A percentile compares a stretch with the other conserved stretches of the same genome.
phyloP scores from a whole-genome alignment of 2,888 invertebrate genomes.

The Dolichopus griseipennis region DNA sequence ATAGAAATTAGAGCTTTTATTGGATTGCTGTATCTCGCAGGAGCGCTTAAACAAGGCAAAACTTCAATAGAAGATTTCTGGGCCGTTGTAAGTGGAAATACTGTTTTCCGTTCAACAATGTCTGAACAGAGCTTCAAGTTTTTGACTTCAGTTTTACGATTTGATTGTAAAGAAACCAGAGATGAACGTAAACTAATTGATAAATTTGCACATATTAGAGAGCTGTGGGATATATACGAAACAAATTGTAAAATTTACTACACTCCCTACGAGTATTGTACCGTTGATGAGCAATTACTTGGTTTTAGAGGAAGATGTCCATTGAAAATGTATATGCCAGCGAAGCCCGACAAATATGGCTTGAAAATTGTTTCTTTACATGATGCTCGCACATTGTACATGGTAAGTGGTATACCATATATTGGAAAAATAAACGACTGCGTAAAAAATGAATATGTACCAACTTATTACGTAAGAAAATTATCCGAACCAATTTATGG shows the following conservation, averaged over 20 bases:
- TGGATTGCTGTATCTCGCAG: background rate
- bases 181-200: background rate
- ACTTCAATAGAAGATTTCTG: no score
- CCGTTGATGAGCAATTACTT: slow-evolving; percentile 16
- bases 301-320: slow-evolving; percentile 14
- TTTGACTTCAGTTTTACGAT: slow-evolving; percentile 9
- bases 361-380: slow-evolving; percentile 15
- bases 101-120: background rate
- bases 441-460: no score
- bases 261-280: slow-evolving; percentile 13
- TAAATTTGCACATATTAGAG: background rate
- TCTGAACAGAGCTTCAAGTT: no score
- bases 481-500: background rate
- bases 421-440: no score
- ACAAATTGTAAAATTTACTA: background rate
- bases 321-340: slow-evolving; percentile 17
- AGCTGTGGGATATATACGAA: background rate
- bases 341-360: slow-evolving; percentile 18
- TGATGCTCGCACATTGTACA: slow-evolving; percentile 15
- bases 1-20: background rate
- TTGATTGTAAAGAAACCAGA: slow-evolving; percentile 7
- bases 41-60: background rate
- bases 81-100: background rate
- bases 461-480: background rate
- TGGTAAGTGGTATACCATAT: slow-evolving; percentile 12